Conservation (phyloP, 1,140 invertebrate species). For the Saccostrea cuccullata region DNA sequence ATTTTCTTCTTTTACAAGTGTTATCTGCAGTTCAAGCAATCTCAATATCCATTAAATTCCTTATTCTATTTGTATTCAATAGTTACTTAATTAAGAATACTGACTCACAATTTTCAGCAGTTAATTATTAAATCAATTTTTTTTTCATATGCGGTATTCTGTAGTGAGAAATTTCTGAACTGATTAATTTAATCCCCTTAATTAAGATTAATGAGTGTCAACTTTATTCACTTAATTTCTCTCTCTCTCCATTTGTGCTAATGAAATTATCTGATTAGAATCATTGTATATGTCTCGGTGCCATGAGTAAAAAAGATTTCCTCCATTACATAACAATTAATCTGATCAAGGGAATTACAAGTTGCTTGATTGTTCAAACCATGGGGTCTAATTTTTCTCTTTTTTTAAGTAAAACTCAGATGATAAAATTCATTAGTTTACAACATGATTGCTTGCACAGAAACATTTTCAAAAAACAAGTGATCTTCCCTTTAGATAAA, state of each 20-base stretch:
- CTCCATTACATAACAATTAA: slow-evolving; percentile 6
- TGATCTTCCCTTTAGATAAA: not conserved
- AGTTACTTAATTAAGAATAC: not conserved
- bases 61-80: too few relatives aligned
- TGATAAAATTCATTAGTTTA: not conserved
- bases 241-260: not conserved
- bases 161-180: not conserved
- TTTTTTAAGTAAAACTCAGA: not conserved
- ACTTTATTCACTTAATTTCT: not conserved
- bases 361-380: slow-evolving; percentile 1
- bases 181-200: not conserved
- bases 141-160: not conserved
- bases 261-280: slow-evolving; percentile 6
- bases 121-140: not conserved
- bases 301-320: not conserved
- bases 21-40: not conserved
- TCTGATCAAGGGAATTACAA: not conserved
- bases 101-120: not conserved
- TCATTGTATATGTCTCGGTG: not conserved
- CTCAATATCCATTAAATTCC: too few relatives aligned
- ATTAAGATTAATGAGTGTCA: slow-evolving; percentile 27
- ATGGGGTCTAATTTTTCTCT: not conserved
- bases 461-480: not conserved
- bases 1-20: not conserved
- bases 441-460: not conserved